A percentile compares a stretch with the other conserved stretches of the same genome.
phyloP scores from a whole-genome alignment of 37 sponge, comb jelly and placozoan genomes.

The Haliclona indistincta region DNA sequence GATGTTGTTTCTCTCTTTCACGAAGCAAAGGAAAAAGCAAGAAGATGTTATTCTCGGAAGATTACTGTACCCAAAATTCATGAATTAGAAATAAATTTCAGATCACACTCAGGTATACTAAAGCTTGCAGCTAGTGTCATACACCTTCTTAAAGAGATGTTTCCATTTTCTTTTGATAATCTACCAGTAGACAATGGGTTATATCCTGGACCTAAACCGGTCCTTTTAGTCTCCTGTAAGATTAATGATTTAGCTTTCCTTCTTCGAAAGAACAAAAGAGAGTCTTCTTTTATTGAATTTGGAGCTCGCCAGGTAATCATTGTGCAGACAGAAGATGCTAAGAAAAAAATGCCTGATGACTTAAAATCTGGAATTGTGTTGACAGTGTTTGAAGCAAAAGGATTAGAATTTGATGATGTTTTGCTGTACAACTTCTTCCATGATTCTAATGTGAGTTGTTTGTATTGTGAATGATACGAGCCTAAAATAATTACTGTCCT shows the following conservation, averaged over 20 bases:
- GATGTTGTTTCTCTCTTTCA: constrained; percentile 70
- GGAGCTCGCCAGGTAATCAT: constrained; percentile 86
- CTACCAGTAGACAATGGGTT: constrained; percentile 6
- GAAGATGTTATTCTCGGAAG: neutral
- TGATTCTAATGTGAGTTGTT: constrained; percentile 70
- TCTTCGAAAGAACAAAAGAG: constrained; percentile 48
- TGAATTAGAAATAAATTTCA: constrained; percentile 57
- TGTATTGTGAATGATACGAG: neutral
- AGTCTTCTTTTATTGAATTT: constrained; percentile 71
- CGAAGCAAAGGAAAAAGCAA: neutral
- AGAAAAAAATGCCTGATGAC: constrained; percentile 46
- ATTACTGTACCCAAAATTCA: constrained; percentile 53
- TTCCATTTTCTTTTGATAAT: constrained; percentile 67
- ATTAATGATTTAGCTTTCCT: constrained; percentile 54
- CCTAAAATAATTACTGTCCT: neutral
- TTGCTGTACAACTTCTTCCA: constrained; percentile 85
- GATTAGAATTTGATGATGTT: constrained; percentile 88
- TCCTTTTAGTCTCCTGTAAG: constrained; percentile 31
- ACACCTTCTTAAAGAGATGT: constrained; percentile 52
- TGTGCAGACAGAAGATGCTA: constrained; percentile 71
- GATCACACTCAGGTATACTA: constrained; percentile 79
- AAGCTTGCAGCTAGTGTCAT: constrained; percentile 69
- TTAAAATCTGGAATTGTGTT: constrained; percentile 63
- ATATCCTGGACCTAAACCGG: constrained; percentile 68
- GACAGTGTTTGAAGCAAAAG: constrained; percentile 85